Conservation (phyloP, 2,888 invertebrate genomes). For the Microplitis manilae region DNA sequence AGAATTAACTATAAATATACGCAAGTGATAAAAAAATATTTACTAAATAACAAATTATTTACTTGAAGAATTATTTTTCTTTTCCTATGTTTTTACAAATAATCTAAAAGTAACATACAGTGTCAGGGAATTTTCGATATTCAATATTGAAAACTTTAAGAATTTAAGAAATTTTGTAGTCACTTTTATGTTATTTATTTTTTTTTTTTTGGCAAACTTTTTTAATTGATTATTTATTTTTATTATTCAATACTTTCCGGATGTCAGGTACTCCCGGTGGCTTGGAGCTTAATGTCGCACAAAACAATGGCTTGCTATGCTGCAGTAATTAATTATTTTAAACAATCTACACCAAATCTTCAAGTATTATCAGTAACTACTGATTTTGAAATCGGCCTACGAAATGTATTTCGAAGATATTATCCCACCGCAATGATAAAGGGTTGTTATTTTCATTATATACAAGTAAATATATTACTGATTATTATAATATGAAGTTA, state of each 20-base stretch:
- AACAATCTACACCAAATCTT: conserved; percentile 23
- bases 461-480: conserved; percentile 11
- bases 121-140: background rate
- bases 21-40: too few relatives aligned
- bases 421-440: conserved; percentile 17
- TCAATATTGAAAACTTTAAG: too few relatives aligned
- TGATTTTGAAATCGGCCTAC: conserved; percentile 17
- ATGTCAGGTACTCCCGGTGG: conserved; percentile 27
- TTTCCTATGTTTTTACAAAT: too few relatives aligned
- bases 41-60: too few relatives aligned
- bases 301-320: conserved; percentile 18
- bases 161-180: too few relatives aligned
- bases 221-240: background rate
- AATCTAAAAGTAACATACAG: background rate
- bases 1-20: too few relatives aligned
- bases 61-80: too few relatives aligned
- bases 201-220: too few relatives aligned
- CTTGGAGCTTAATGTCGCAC: conserved; percentile 25
- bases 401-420: background rate
- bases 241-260: background rate
- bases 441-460: conserved; percentile 26
- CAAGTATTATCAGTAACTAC: conserved; percentile 15
- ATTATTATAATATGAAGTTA: too few relatives aligned
- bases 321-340: conserved; percentile 27
- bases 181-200: too few relatives aligned